Percentiles rank a stretch among this genome's conserved stretches.
These are phyloP conservation scores for Acleris laterana DNA, from an alignment of 2,888 invertebrate species.

Conservation along the genomic window DNA sequence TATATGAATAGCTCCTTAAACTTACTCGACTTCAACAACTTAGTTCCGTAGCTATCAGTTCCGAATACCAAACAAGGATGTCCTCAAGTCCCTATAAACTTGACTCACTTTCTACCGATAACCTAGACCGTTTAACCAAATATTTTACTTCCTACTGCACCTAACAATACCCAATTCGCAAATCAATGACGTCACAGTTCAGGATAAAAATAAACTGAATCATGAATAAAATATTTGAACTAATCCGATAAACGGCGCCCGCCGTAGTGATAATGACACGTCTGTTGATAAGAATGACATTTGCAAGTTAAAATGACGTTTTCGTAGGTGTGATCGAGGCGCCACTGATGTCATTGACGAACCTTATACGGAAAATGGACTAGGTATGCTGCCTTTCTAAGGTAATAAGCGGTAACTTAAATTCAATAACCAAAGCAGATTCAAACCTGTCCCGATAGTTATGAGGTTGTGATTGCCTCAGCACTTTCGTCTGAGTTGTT, in stretches of 20 bases:
- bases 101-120: slow-evolving; percentile 1
- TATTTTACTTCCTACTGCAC: background rate
- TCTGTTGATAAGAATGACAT: slow-evolving; percentile 21
- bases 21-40: background rate
- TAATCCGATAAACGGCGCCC: slow-evolving; percentile 27
- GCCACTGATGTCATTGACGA: slow-evolving; percentile 31
- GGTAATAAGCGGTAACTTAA: no score
- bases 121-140: slow-evolving; percentile 9
- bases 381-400: background rate
- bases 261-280: slow-evolving; percentile 13
- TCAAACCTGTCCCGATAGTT: no score
- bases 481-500: background rate
- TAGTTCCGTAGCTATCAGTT: background rate
- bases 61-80: background rate
- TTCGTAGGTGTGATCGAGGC: slow-evolving; percentile 23
- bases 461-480: no score
- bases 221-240: slow-evolving; percentile 33
- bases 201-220: slow-evolving; percentile 26
- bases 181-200: slow-evolving; percentile 17
- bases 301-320: slow-evolving; percentile 28
- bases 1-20: background rate
- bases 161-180: background rate
- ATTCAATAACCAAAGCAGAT: no score
- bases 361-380: slow-evolving; percentile 27
- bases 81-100: background rate